Conservation (phyloP, 2,113 vertebrate species). For the Anoplopoma fimbria region DNA sequence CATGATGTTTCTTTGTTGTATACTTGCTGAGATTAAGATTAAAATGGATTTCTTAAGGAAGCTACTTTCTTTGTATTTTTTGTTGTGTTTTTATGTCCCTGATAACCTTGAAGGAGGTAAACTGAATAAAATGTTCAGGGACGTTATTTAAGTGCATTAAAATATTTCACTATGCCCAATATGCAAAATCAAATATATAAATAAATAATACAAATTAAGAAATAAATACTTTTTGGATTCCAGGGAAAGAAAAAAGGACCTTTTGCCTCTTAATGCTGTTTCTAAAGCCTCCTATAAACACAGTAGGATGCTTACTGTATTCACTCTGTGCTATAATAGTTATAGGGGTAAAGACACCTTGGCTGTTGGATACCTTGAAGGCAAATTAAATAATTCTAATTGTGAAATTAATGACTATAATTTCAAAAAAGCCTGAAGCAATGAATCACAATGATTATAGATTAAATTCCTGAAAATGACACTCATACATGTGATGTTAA, state of each 20-base stretch:
- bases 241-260: not conserved
- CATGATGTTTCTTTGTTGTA: not conserved
- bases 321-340: slow-evolving; percentile 10
- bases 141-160: not conserved
- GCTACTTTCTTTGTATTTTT: not conserved
- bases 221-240: not conserved
- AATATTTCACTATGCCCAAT: not conserved
- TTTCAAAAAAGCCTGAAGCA: slow-evolving; percentile 23
- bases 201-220: not conserved
- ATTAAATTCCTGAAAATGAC: slow-evolving; percentile 19
- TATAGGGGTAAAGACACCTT: not conserved
- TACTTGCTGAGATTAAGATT: not conserved
- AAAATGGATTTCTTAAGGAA: not conserved
- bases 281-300: not conserved
- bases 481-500: slow-evolving; percentile 26
- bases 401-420: slow-evolving; percentile 51
- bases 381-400: slow-evolving; percentile 26
- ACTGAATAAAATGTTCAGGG: not conserved
- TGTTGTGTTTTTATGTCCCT: not conserved
- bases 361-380: slow-evolving; percentile 2
- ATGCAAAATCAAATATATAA: slow-evolving; percentile 1
- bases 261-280: not conserved
- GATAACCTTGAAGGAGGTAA: not conserved
- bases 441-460: not conserved
- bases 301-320: not conserved